Percentiles rank a stretch among this genome's conserved stretches.
Conservation (phyloP, 35 echinoderm and acorn worm genomes). For the Ptychodera flava region DNA sequence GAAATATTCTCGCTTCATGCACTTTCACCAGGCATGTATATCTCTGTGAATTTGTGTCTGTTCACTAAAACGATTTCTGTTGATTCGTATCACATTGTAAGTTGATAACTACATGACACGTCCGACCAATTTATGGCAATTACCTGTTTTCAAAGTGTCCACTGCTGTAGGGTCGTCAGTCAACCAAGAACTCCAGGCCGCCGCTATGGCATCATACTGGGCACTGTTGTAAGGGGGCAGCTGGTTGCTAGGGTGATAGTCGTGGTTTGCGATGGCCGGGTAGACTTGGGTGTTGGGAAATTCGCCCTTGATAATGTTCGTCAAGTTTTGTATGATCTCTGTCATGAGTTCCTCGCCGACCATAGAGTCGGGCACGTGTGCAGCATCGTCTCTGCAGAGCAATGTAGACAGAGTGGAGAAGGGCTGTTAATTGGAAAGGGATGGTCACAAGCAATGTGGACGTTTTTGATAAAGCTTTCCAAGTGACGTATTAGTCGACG, state of each 20-base stretch:
- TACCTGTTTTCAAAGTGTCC: slow-evolving; percentile 31
- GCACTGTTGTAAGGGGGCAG: slow-evolving; percentile 18
- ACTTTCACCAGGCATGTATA: too few species aligned
- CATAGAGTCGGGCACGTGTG: neutral
- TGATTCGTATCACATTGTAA: too few species aligned
- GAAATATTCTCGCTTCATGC: too few species aligned
- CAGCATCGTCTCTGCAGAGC: neutral
- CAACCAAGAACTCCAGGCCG: slow-evolving; percentile 28
- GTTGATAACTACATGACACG: too few species aligned
- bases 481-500: too few species aligned
- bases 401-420: too few species aligned
- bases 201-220: slow-evolving; percentile 2
- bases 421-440: too few species aligned
- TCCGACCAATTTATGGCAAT: too few species aligned
- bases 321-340: slow-evolving; percentile 24
- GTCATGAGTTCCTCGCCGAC: neutral
- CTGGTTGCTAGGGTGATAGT: slow-evolving; percentile 29
- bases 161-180: neutral
- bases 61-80: too few species aligned
- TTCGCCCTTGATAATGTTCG: neutral
- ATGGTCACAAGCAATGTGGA: too few species aligned
- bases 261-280: slow-evolving; percentile 42
- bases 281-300: slow-evolving; percentile 22
- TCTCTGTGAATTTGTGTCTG: too few species aligned
- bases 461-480: too few species aligned